These are phyloP conservation scores for Drosophila ogumai DNA, from an alignment of 1,140 invertebrate species.

Conservation along the genomic window DNA sequence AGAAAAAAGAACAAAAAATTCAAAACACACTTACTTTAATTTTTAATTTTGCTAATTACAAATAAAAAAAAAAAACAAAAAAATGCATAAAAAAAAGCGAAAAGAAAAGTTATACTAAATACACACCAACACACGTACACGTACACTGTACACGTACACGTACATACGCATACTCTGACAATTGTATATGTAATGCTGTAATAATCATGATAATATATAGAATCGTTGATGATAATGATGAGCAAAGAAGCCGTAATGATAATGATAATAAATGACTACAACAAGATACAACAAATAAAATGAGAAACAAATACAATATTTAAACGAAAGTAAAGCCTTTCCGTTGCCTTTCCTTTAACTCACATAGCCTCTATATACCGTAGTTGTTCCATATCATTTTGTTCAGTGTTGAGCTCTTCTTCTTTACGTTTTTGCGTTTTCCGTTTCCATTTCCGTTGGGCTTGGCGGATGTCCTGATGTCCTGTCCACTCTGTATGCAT, in stretches of 20 bases:
- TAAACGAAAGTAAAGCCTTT: slow-evolving; percentile 40
- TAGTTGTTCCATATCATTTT: slow-evolving; percentile 35
- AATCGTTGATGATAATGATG: slow-evolving; percentile 52
- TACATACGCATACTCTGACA: slow-evolving; percentile 52
- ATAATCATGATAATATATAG: slow-evolving; percentile 68
- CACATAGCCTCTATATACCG: background rate
- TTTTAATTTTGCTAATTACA: slow-evolving; percentile 43
- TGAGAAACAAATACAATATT: slow-evolving; percentile 56
- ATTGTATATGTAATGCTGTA: slow-evolving; percentile 68
- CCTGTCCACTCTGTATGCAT: slow-evolving; percentile 16
- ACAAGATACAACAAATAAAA: slow-evolving; percentile 52
- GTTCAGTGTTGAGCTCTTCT: slow-evolving; percentile 54
- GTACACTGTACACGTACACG: slow-evolving; percentile 20
- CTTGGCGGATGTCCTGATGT: slow-evolving; percentile 11
- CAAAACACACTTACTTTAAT: slow-evolving; percentile 45
- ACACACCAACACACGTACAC: slow-evolving; percentile 22
- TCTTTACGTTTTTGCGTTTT: background rate
- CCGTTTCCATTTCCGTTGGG: background rate
- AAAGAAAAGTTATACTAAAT: slow-evolving; percentile 20
- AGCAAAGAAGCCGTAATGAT: slow-evolving; percentile 57
- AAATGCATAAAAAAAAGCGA: background rate
- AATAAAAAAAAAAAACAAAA: background rate
- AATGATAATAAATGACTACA: slow-evolving; percentile 55
- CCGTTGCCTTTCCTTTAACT: slow-evolving; percentile 39
- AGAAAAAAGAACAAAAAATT: slow-evolving; percentile 16